phyloP scores from a whole-genome alignment of 1,140 invertebrate genomes.

The Zaprionus vittiger region DNA sequence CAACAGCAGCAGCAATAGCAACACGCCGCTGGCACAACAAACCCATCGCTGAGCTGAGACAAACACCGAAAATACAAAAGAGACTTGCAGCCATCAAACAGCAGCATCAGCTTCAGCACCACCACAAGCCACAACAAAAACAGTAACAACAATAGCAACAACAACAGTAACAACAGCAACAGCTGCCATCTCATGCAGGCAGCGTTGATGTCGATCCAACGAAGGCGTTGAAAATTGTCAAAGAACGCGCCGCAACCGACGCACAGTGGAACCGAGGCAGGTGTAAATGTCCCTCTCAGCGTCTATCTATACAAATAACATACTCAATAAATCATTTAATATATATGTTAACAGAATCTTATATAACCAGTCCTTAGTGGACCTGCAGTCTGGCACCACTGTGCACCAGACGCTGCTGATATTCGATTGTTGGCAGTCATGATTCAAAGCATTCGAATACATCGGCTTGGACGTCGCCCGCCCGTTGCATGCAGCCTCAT shows the following conservation, averaged over 20 bases:
- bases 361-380: not conserved
- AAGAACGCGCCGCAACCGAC: slow-evolving; percentile 72
- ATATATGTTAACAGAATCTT: not conserved
- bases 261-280: slow-evolving; percentile 45
- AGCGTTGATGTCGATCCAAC: slow-evolving; percentile 61
- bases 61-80: slow-evolving; percentile 51
- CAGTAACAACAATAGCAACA: slow-evolving; percentile 43
- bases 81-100: slow-evolving; percentile 60
- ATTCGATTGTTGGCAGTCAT: slow-evolving; percentile 81
- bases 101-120: slow-evolving; percentile 62
- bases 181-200: slow-evolving; percentile 78
- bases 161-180: slow-evolving; percentile 30
- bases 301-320: no score
- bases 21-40: slow-evolving; percentile 69
- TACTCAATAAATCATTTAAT: not conserved
- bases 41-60: slow-evolving; percentile 52
- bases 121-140: slow-evolving; percentile 24
- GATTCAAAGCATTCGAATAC: slow-evolving; percentile 76
- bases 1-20: slow-evolving; percentile 35
- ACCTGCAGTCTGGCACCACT: slow-evolving; percentile 13
- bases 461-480: slow-evolving; percentile 62
- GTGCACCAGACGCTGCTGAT: slow-evolving; percentile 58
- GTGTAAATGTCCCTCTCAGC: not conserved
- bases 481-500: slow-evolving; percentile 78
- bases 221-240: slow-evolving; percentile 82